A percentile compares a stretch with the other conserved stretches of the same genome.
phyloP scores from a whole-genome alignment of 2,797 vertebrate genomes.

The Cetoscarus ocellatus region DNA sequence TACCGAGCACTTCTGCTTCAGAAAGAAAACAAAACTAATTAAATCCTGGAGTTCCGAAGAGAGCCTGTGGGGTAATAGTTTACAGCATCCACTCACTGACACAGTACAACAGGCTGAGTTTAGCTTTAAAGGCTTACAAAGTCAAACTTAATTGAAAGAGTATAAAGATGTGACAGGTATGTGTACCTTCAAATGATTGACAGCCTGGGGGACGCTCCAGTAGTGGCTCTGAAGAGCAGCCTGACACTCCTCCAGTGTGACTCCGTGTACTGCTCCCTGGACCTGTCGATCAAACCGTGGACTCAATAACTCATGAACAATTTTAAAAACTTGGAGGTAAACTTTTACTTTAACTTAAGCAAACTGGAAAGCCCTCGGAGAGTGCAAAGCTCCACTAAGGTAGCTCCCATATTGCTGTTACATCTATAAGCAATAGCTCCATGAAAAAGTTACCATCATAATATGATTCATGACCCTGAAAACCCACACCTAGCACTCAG shows the following conservation, averaged over 20 bases:
- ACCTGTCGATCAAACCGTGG: constrained; percentile 81
- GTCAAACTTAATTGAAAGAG: not conserved
- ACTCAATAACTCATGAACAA: not conserved
- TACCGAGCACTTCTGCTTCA: too few species aligned
- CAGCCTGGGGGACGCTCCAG: constrained; percentile 89
- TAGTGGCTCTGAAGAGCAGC: constrained; percentile 89
- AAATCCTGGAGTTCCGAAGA: too few species aligned
- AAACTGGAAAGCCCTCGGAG: too few species aligned
- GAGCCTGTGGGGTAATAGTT: not conserved
- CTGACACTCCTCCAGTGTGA: constrained; percentile 95
- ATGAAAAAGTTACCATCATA: too few species aligned
- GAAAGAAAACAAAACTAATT: too few species aligned
- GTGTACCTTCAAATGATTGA: constrained; percentile 93
- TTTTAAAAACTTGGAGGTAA: not conserved
- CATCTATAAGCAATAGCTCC: too few species aligned
- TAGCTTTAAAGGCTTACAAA: not conserved
- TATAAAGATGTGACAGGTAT: not conserved
- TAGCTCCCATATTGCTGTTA: too few species aligned
- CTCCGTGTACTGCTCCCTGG: constrained; percentile 93
- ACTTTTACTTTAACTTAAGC: too few species aligned
- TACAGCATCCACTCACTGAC: not conserved
- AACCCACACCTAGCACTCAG: too few species aligned
- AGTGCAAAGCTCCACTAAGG: too few species aligned
- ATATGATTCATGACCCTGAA: too few species aligned
- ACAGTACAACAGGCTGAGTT: not conserved